These are phyloP conservation scores for Pecten maximus DNA, from an alignment of 2,888 invertebrate species.

Conservation along the genomic window DNA sequence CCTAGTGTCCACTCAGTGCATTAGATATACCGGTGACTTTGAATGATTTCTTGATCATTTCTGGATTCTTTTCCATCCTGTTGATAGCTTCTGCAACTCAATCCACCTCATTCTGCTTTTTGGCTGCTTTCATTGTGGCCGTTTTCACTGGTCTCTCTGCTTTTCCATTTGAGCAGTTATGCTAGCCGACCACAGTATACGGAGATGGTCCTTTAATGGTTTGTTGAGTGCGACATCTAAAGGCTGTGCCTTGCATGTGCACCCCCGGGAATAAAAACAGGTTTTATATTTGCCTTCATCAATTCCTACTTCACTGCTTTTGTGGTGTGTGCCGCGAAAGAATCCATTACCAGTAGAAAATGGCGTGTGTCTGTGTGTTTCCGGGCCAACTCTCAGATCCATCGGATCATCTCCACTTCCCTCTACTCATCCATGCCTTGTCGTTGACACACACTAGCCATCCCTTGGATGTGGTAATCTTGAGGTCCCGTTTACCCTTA, in stretches of 20 bases:
- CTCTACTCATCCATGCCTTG: slow-evolving; percentile 45
- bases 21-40: slow-evolving; percentile 45
- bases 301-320: not conserved
- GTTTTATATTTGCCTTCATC: slow-evolving; percentile 27
- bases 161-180: too few relatives aligned
- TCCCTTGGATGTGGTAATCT: slow-evolving; percentile 26
- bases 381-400: slow-evolving; percentile 39
- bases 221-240: slow-evolving; percentile 43
- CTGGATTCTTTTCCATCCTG: not conserved
- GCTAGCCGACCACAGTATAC: too few relatives aligned
- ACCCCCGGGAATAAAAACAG: slow-evolving; percentile 47
- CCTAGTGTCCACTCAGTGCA: slow-evolving; percentile 35
- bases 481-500: slow-evolving; percentile 36
- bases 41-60: slow-evolving; percentile 41
- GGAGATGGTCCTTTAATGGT: slow-evolving; percentile 19
- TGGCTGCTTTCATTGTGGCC: not conserved
- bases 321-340: slow-evolving; percentile 40
- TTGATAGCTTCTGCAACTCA: not conserved
- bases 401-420: slow-evolving; percentile 36
- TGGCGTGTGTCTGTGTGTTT: slow-evolving; percentile 39
- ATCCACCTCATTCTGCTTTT: not conserved
- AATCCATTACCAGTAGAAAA: slow-evolving; percentile 42
- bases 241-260: slow-evolving; percentile 42
- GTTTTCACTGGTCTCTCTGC: too few relatives aligned
- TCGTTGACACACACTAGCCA: slow-evolving; percentile 39